A percentile compares a stretch with the other conserved stretches of the same genome.
Evolutionary conservation across 1,140 invertebrate genomes (phyloP).

Genomic region (Physella acuta): DNA sequence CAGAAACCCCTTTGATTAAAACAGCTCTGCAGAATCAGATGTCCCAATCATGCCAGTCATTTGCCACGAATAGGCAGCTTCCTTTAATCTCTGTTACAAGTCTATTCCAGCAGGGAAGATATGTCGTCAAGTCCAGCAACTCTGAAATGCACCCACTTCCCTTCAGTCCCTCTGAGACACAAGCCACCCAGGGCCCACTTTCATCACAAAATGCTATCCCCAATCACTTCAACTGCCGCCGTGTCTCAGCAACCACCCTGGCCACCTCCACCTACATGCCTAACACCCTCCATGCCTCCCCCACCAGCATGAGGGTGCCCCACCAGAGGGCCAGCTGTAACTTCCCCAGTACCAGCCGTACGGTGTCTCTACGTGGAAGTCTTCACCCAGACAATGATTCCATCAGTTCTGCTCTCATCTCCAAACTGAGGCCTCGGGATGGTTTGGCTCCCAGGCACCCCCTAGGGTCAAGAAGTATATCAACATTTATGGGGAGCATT

Average conservation of each 20-base stretch:
- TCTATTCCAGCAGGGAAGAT: background rate
- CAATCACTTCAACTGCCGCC: background rate
- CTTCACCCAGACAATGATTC: slow-evolving; percentile 11
- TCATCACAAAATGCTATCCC: background rate
- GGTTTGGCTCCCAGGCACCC: background rate
- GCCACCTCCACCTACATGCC: background rate
- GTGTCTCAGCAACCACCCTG: background rate
- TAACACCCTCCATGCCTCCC: background rate
- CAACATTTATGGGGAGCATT: slow-evolving; percentile 19
- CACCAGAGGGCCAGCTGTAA: no score
- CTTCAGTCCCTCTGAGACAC: background rate
- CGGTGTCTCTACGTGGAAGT: slow-evolving; percentile 4
- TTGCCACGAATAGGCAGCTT: background rate
- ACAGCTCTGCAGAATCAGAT: background rate
- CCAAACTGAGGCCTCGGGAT: background rate
- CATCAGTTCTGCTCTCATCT: background rate
- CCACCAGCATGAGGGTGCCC: slow-evolving; percentile 14
- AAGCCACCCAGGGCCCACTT: background rate
- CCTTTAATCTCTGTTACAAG: background rate
- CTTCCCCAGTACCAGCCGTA: slow-evolving; percentile 12
- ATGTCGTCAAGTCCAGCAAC: background rate
- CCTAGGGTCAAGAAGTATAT: slow-evolving; percentile 1
- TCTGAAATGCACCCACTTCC: background rate
- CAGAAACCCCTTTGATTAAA: slow-evolving; percentile 2
- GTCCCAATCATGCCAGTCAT: background rate